Percentiles rank a stretch among this genome's conserved stretches.
These are phyloP conservation scores for Micoletzkya japonica DNA, from an alignment of 2,888 invertebrate genomes.

Conservation along the genomic window DNA sequence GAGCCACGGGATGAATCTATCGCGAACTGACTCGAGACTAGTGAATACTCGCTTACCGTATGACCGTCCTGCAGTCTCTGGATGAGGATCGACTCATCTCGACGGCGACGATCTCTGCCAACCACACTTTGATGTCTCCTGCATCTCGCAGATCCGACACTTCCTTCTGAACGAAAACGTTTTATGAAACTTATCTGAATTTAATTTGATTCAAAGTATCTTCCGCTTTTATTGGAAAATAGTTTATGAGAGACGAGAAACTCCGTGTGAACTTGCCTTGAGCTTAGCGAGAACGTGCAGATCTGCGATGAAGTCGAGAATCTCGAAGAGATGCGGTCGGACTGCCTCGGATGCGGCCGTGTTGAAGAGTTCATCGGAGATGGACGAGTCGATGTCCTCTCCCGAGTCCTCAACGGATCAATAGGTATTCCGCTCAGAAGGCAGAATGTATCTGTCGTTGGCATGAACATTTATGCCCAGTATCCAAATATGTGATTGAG, in stretches of 20 bases:
- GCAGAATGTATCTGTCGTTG: no score
- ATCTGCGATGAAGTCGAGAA: constrained; percentile 90
- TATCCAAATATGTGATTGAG: no score
- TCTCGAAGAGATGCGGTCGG: constrained; percentile 86
- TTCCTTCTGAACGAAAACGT: constrained; percentile 49
- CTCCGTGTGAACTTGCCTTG: constrained; percentile 74
- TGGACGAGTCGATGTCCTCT: constrained; percentile 40
- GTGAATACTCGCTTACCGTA: constrained; percentile 69
- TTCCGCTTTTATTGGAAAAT: background rate
- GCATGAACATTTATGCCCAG: no score
- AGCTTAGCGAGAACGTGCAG: constrained; percentile 94
- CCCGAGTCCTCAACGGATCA: constrained; percentile 22
- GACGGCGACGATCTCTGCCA: constrained; percentile 81
- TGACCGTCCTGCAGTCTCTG: constrained; percentile 79
- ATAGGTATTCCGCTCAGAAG: no score
- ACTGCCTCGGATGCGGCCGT: constrained; percentile 92
- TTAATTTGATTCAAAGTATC: background rate
- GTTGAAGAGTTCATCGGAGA: constrained; percentile 64
- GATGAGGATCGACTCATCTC: constrained; percentile 84
- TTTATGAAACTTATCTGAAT: background rate
- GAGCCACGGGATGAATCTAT: constrained; percentile 62
- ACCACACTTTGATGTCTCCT: constrained; percentile 90
- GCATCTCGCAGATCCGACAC: constrained; percentile 76
- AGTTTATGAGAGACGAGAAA: background rate
- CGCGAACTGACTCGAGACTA: background rate